These are phyloP conservation scores for Acleris emargana DNA, from an alignment of 2,888 invertebrate genomes.

Conservation along the genomic window DNA sequence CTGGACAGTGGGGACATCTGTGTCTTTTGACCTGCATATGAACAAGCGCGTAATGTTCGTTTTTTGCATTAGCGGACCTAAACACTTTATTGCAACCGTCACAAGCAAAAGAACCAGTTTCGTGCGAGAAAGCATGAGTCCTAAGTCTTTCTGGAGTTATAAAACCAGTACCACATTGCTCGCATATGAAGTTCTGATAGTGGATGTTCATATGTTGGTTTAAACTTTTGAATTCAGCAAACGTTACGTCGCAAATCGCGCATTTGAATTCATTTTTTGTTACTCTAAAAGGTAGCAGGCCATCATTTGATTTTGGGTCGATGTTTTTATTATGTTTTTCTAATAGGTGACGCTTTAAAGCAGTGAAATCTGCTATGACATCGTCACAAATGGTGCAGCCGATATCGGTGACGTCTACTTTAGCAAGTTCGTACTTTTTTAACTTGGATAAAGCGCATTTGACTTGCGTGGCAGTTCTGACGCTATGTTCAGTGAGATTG, in stretches of 20 bases:
- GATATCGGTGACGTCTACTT: constrained; percentile 67
- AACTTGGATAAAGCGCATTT: constrained; percentile 56
- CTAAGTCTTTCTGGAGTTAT: constrained; percentile 68
- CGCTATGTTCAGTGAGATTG: constrained; percentile 48
- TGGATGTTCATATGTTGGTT: constrained; percentile 79
- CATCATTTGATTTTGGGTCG: constrained; percentile 56
- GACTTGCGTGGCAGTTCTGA: constrained; percentile 47
- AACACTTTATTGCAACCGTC: constrained; percentile 78
- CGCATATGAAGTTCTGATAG: constrained; percentile 75
- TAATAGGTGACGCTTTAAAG: constrained; percentile 62
- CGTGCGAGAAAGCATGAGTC: constrained; percentile 67
- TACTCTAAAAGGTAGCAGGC: constrained; percentile 68
- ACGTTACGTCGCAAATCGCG: constrained; percentile 60
- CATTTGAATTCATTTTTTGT: constrained; percentile 59
- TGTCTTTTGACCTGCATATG: constrained; percentile 75
- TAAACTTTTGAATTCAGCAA: constrained; percentile 65
- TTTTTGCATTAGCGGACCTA: constrained; percentile 70
- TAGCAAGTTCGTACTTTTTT: constrained; percentile 67
- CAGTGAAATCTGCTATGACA: constrained; percentile 47
- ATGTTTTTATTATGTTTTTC: constrained; percentile 58
- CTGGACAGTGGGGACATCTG: constrained; percentile 69
- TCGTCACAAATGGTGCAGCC: constrained; percentile 65
- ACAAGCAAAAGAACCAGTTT: constrained; percentile 67
- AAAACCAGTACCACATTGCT: constrained; percentile 72
- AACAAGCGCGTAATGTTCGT: constrained; percentile 76